Evolutionary conservation across 2,888 invertebrate species (phyloP), one percentile per base, ranked within the genome.

Genomic region (Oscheius sp.): DNA sequence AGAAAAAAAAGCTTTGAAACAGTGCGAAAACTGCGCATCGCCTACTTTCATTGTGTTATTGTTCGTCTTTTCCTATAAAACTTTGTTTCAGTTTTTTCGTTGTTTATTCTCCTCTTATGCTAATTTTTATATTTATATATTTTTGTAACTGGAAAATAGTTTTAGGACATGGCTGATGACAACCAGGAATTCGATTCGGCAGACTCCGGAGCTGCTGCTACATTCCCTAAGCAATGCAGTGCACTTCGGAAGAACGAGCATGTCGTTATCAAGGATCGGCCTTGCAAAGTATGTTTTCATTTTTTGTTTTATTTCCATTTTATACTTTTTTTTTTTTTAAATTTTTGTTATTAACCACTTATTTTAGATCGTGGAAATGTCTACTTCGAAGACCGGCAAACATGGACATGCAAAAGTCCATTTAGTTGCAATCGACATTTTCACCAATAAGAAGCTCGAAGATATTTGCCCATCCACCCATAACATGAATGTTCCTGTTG

Each of bases 391-490:
- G 90, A 98, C 98, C 67, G 98, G 98, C 85, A 98, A 98, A 90
- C 98, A 98, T 89, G 98, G 97, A 82, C 97, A 98, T 89, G 98
- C 98, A 87, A 98, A 98, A 90, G 89, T 97, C 84, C 94, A 95
- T 89, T 89, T 95, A 89, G 93, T 95, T 84, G 95, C 94, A 85
- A 91, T 95, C 84, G 95, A 95, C 88, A 93, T 95, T 88, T 95
- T 95, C 89, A 88, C 90, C 90, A 92, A 90, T 77, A 93, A 93
- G 88, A 93, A 93, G 90, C 95, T 95, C 88, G 98, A 98, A 90
- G 98, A 98, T 92, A 96, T 98, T 85, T 98, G 97, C 88, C 98
- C 98, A 80, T 97, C 97, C 71, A 98, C 98, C 88, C 97, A 98
- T 90, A 98, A 98, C 90, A 97, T 98, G 96, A 94, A 96, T 88